Percentiles rank a stretch among this genome's conserved stretches.
Evolutionary conservation across 2,113 vertebrate species (phyloP).

Genomic region (Bothrops jararaca): DNA sequence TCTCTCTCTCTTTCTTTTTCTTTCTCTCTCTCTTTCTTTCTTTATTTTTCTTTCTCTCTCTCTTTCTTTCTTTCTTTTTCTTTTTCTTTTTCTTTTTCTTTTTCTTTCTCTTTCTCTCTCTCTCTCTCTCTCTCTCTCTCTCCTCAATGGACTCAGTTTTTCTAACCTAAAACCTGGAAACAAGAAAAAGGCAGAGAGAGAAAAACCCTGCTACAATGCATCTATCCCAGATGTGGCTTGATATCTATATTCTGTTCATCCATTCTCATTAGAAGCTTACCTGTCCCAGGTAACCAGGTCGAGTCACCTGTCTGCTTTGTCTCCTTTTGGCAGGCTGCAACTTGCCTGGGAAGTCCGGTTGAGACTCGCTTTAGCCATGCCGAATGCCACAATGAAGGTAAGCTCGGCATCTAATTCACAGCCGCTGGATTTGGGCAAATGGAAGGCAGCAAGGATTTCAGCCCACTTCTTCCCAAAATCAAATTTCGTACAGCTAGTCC

Average conservation of each 20-base stretch:
- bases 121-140: too few relatives aligned
- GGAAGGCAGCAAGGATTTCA: neutral
- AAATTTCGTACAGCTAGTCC: too few relatives aligned
- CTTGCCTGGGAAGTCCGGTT: neutral
- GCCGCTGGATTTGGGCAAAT: neutral
- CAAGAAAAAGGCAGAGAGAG: neutral
- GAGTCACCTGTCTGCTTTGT: neutral
- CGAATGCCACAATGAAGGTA: neutral
- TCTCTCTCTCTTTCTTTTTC: too few relatives aligned
- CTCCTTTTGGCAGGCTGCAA: neutral
- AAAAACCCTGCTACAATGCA: neutral
- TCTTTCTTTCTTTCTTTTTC: accelerated
- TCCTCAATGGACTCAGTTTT: neutral
- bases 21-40: accelerated
- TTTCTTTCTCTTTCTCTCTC: too few relatives aligned
- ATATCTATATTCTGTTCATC: too few relatives aligned
- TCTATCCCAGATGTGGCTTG: neutral
- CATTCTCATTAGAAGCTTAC: neutral
- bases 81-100: too few relatives aligned
- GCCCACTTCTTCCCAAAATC: neutral
- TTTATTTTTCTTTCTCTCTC: too few relatives aligned
- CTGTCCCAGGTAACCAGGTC: neutral
- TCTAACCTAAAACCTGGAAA: neutral
- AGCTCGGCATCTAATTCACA: neutral
- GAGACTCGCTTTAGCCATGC: accelerated